These are phyloP conservation scores for Lutjanus argentimaculatus DNA, from an alignment of 2,797 vertebrate genomes.

Conservation along the genomic window DNA sequence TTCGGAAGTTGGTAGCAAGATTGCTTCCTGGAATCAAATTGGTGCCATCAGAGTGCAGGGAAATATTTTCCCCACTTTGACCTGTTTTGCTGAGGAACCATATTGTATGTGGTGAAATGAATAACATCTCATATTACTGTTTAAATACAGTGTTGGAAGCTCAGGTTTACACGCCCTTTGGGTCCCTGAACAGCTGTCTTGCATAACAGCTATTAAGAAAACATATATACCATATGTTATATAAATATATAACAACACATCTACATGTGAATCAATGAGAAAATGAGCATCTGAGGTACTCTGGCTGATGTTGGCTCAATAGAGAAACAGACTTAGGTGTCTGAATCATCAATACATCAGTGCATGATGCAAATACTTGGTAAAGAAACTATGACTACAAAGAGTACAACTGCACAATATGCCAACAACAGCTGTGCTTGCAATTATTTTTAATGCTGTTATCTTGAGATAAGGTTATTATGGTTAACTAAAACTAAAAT, in stretches of 20 bases:
- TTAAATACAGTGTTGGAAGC: not conserved
- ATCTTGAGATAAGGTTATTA: too few relatives aligned
- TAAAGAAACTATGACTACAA: too few relatives aligned
- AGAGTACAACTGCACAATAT: too few relatives aligned
- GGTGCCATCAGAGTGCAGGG: conserved; percentile 8
- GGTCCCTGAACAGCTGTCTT: not conserved
- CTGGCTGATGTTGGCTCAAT: not conserved
- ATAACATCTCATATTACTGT: not conserved
- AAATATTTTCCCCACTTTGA: conserved; percentile 21
- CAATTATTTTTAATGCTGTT: too few relatives aligned
- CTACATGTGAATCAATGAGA: not conserved
- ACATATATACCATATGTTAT: too few relatives aligned
- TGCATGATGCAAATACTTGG: too few relatives aligned
- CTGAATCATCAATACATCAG: not conserved
- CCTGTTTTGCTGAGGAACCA: conserved; percentile 26
- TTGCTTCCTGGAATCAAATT: conserved; percentile 33
- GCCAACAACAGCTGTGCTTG: too few relatives aligned
- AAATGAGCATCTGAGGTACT: too few relatives aligned
- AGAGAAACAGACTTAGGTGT: not conserved
- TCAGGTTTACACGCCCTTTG: not conserved
- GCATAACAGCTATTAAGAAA: not conserved
- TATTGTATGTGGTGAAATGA: not conserved
- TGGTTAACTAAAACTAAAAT: too few relatives aligned
- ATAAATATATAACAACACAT: not conserved
- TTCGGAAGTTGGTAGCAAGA: conserved; percentile 33